Evolutionary conservation across 2,797 vertebrate genomes (phyloP).

Genomic region (Malurus leucopterus): DNA sequence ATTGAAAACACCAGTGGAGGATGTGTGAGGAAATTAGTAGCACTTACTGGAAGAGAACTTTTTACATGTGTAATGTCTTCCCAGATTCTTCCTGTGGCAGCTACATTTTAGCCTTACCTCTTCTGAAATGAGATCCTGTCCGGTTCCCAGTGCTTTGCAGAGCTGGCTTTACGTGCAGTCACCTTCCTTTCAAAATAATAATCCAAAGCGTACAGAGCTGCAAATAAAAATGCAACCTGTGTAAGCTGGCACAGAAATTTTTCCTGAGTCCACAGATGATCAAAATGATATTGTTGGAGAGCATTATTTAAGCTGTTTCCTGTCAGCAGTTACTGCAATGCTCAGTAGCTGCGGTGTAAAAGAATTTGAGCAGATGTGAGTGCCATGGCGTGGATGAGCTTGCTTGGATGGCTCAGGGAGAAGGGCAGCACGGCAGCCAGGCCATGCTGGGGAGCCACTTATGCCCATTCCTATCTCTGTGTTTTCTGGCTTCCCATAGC

Average conservation of each 20-base stretch:
- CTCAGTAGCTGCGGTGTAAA: neutral
- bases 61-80: neutral
- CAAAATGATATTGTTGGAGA: neutral
- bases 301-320: neutral
- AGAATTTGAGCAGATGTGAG: neutral
- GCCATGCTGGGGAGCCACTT: neutral
- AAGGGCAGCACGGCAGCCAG: neutral
- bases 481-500: neutral
- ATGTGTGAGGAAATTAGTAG: neutral
- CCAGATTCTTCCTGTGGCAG: neutral
- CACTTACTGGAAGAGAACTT: neutral
- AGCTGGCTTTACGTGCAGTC: neutral
- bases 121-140: neutral
- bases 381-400: accelerated
- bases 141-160: neutral
- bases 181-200: conserved; percentile 4
- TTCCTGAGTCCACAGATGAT: conserved; percentile 8
- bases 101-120: neutral
- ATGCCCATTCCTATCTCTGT: accelerated
- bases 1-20: neutral
- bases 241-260: neutral
- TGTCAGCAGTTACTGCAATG: neutral
- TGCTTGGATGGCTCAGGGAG: neutral
- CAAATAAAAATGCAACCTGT: neutral
- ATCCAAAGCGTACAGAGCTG: neutral